A percentile compares a stretch with the other conserved stretches of the same genome.
Conservation (phyloP, 2,888 invertebrate species). For the Eupithecia centaureata region DNA sequence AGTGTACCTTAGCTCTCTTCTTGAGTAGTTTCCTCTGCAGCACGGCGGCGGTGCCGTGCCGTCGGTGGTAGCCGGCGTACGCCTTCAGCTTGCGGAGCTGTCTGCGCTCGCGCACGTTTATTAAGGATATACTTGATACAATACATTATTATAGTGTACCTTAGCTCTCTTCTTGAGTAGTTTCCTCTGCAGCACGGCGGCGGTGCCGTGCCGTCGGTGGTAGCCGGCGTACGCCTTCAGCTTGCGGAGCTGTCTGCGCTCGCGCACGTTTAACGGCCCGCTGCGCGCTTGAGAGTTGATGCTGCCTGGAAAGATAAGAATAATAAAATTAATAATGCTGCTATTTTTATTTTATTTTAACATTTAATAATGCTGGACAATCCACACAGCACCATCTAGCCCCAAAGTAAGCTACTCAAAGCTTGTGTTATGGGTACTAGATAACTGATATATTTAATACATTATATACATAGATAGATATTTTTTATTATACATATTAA, state of each 20-base stretch:
- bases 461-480: too few species aligned
- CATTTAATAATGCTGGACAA: too few species aligned
- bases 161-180: slow-evolving; percentile 86
- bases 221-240: slow-evolving; percentile 92
- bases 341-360: too few species aligned
- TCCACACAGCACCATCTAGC: too few species aligned
- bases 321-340: too few species aligned
- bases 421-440: too few species aligned
- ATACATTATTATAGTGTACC: slow-evolving; percentile 48
- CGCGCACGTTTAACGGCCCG: slow-evolving; percentile 84
- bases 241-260: slow-evolving; percentile 90
- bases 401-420: too few species aligned
- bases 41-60: slow-evolving; percentile 91
- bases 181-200: slow-evolving; percentile 92
- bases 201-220: slow-evolving; percentile 89
- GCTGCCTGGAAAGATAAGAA: slow-evolving; percentile 82
- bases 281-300: slow-evolving; percentile 87
- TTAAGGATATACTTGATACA: too few species aligned
- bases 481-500: too few species aligned
- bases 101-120: slow-evolving; percentile 87
- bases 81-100: slow-evolving; percentile 92
- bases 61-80: slow-evolving; percentile 90
- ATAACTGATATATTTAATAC: too few species aligned
- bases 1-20: slow-evolving; percentile 74
- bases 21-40: slow-evolving; percentile 90